Evolutionary conservation across 2,888 invertebrate species (phyloP).

Genomic region (Tyria jacobaeae): DNA sequence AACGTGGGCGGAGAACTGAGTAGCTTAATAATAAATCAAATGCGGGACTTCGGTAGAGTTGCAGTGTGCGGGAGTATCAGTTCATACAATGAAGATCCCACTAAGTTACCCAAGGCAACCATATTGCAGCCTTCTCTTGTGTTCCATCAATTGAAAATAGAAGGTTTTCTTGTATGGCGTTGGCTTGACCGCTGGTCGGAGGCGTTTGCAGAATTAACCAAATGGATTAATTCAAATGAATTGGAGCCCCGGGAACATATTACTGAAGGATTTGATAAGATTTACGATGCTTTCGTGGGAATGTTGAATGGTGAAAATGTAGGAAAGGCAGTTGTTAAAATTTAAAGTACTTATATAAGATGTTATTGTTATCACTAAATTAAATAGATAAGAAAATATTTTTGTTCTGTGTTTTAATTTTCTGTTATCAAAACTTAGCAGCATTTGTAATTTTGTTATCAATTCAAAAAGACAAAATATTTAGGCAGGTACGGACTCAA

Average conservation of each 20-base stretch:
- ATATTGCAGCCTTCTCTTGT: slow-evolving; percentile 85
- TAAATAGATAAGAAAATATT: not conserved
- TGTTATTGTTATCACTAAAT: not conserved
- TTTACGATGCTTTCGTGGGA: slow-evolving; percentile 87
- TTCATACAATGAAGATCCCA: slow-evolving; percentile 7
- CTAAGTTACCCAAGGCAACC: slow-evolving; percentile 21
- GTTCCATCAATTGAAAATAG: slow-evolving; percentile 86
- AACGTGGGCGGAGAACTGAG: slow-evolving; percentile 90
- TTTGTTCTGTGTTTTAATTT: no score
- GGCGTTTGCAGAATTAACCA: slow-evolving; percentile 84
- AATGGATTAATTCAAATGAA: slow-evolving; percentile 88
- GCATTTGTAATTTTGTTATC: no score
- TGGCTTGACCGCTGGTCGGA: slow-evolving; percentile 85
- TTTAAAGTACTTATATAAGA: not conserved
- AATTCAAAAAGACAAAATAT: no score
- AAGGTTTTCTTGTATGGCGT: slow-evolving; percentile 86
- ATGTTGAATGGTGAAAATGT: slow-evolving; percentile 85
- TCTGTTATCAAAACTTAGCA: no score
- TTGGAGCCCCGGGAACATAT: slow-evolving; percentile 88
- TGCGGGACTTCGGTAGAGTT: slow-evolving; percentile 87
- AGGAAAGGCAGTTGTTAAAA: slow-evolving; percentile 21
- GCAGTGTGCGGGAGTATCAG: slow-evolving; percentile 64
- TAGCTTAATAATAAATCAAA: slow-evolving; percentile 83
- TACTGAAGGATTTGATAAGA: slow-evolving; percentile 89
- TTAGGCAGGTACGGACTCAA: no score